phyloP scores from a whole-genome alignment of 1,140 invertebrate genomes.

The Cheumatopsyche charites region DNA sequence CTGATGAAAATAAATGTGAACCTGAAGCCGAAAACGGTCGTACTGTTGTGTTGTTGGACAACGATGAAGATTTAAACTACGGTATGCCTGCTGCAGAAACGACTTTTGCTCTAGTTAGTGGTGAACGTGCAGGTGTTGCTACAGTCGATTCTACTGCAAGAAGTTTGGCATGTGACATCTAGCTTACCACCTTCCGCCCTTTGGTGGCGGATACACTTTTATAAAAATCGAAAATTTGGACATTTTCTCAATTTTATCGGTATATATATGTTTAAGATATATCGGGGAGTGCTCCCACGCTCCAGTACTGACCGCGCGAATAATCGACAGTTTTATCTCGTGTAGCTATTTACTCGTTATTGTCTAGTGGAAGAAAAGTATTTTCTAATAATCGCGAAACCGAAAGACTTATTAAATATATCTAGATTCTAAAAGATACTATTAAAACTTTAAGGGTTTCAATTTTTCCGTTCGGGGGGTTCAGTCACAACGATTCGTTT shows the following conservation, averaged over 20 bases:
- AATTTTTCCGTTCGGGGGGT: not conserved
- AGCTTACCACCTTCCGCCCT: constrained; percentile 34
- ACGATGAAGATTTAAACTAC: constrained; percentile 32
- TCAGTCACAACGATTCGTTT: constrained; percentile 3
- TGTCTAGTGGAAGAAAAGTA: not conserved
- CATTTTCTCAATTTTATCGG: too few relatives aligned
- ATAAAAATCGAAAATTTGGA: too few relatives aligned
- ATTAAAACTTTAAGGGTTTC: not conserved
- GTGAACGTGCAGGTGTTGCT: constrained; percentile 18
- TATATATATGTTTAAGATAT: not conserved
- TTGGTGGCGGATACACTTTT: constrained; percentile 26
- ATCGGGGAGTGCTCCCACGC: not conserved
- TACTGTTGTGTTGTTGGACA: constrained; percentile 29
- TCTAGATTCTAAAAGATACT: constrained; percentile 17
- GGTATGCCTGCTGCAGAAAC: constrained; percentile 33
- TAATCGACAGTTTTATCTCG: too few relatives aligned
- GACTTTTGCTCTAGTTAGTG: constrained; percentile 30
- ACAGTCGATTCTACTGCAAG: constrained; percentile 29
- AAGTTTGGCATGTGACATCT: constrained; percentile 27
- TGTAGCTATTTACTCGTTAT: too few relatives aligned
- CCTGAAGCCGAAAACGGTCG: constrained; percentile 28
- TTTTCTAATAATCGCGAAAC: constrained; percentile 18
- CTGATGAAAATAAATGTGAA: constrained; percentile 31
- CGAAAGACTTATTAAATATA: constrained; percentile 14
- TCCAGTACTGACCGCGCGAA: too few relatives aligned